A percentile compares a stretch with the other conserved stretches of the same genome.
These are phyloP conservation scores for Chionoecetes opilio DNA, from an alignment of 1,140 invertebrate species.

Conservation along the genomic window DNA sequence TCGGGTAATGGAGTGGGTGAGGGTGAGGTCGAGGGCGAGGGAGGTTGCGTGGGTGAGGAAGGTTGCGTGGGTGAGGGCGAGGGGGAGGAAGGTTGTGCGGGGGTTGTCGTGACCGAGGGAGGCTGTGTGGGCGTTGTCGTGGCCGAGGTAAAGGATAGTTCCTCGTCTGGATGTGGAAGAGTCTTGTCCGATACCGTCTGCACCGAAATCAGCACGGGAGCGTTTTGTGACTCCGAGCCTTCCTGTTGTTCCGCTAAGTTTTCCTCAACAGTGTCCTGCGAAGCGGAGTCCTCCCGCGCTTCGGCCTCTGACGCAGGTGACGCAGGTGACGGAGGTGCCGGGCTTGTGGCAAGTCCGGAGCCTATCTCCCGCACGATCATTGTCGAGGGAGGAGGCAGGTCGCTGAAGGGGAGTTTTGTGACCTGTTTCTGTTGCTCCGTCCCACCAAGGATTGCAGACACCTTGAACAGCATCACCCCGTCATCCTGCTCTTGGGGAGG, in stretches of 20 bases:
- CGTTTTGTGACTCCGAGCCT: conserved; percentile 6
- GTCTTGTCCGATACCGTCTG: neutral
- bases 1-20: neutral
- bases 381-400: neutral
- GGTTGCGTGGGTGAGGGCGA: too few species aligned
- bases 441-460: conserved; percentile 50
- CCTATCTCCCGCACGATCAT: conserved; percentile 54
- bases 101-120: neutral
- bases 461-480: conserved; percentile 41
- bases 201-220: neutral
- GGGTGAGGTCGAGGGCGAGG: neutral
- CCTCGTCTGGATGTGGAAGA: neutral
- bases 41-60: neutral
- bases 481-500: conserved; percentile 18
- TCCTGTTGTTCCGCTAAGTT: neutral
- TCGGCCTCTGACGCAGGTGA: neutral
- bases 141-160: neutral
- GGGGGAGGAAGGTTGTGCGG: neutral
- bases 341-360: neutral
- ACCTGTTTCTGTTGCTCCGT: neutral
- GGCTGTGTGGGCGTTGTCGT: neutral
- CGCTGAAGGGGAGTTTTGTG: neutral
- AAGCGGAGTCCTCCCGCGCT: too few species aligned
- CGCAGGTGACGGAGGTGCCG: neutral
- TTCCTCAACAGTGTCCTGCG: neutral